A percentile compares a stretch with the other conserved stretches of the same genome.
phyloP scores from a whole-genome alignment of 2,797 vertebrate species.

The Choloepus didactylus region DNA sequence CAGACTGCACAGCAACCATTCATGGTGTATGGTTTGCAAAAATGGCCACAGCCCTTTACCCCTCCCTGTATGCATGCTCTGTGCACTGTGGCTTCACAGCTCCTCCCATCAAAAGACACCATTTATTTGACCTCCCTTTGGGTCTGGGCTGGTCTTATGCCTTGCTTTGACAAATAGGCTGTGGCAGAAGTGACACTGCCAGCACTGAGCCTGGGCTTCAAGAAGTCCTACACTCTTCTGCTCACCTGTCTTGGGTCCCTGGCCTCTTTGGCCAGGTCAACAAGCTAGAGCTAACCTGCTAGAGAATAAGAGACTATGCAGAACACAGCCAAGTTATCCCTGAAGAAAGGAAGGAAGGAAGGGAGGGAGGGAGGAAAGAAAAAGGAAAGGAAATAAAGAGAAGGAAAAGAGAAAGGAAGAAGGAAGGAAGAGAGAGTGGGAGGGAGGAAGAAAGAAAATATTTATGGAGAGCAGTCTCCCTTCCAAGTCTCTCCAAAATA shows the following conservation, averaged over 20 bases:
- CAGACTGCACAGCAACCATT: neutral
- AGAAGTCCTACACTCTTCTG: neutral
- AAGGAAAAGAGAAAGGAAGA: rapidly evolving
- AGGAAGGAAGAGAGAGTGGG: rapidly evolving
- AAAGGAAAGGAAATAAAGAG: too few species aligned
- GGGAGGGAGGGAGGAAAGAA: neutral
- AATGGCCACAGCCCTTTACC: neutral
- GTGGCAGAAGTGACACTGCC: neutral
- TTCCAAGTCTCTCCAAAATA: neutral
- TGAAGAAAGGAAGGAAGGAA: neutral
- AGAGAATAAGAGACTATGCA: neutral
- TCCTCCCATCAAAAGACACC: neutral
- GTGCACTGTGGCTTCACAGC: neutral
- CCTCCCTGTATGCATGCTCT: rapidly evolving
- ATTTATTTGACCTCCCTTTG: neutral
- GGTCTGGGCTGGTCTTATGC: neutral
- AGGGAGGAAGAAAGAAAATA: neutral
- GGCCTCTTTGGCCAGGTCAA: neutral
- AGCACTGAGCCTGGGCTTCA: neutral
- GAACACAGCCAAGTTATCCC: neutral
- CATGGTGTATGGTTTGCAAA: neutral
- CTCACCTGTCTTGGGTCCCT: neutral
- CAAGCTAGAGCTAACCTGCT: neutral
- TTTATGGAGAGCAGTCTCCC: neutral
- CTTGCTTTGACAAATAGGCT: neutral